These are phyloP conservation scores for Ladona fulva DNA, from an alignment of 1,140 invertebrate species.

Conservation along the genomic window DNA sequence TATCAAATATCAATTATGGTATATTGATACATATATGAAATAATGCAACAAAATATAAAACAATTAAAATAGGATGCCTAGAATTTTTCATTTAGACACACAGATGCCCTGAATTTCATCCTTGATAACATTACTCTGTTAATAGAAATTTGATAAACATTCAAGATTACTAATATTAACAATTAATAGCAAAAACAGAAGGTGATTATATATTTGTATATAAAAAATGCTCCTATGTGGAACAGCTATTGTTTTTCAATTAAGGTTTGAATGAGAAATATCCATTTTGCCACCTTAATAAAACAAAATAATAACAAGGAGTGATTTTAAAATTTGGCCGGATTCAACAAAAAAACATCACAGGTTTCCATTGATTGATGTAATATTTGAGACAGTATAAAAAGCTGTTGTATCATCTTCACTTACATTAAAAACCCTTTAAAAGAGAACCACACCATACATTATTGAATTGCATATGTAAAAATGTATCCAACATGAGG, in stretches of 20 bases:
- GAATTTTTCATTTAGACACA: neutral
- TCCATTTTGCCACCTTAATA: neutral
- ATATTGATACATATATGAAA: neutral
- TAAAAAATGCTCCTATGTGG: neutral
- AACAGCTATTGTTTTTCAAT: neutral
- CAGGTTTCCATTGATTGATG: neutral
- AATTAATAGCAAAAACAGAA: neutral
- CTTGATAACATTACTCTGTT: neutral
- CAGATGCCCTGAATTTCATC: neutral
- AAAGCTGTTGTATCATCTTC: neutral
- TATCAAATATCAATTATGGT: neutral
- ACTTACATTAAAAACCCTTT: neutral
- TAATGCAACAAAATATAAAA: constrained; percentile 9
- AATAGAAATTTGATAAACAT: neutral
- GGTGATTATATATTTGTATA: neutral
- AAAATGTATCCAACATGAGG: neutral
- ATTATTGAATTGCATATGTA: neutral
- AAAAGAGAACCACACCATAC: neutral
- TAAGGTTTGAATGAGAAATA: neutral
- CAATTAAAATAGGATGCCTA: neutral
- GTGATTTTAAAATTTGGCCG: neutral
- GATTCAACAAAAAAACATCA: neutral
- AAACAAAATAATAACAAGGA: neutral
- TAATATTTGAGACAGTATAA: neutral
- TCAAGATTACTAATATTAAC: neutral